Evolutionary conservation across 2,797 vertebrate genomes (phyloP).

Genomic region (Philypnodon macrostomus): DNA sequence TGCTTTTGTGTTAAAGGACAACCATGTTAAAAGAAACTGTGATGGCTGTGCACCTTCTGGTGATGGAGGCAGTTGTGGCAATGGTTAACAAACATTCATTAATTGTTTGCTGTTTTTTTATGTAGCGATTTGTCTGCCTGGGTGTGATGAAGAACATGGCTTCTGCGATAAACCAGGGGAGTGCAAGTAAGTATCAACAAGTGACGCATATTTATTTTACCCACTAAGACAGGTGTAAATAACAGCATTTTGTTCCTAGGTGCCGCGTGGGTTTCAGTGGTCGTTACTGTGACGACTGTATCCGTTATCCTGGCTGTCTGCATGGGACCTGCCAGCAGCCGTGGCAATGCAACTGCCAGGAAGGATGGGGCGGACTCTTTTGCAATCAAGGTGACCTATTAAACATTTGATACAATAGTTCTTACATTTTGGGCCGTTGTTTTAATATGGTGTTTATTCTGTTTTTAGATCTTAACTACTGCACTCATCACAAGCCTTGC

Average conservation of each 20-base stretch:
- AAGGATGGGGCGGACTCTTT: conserved; percentile 98
- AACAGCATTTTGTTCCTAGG: conserved; percentile 70
- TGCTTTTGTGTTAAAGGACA: conserved; percentile 88
- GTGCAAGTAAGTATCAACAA: conserved; percentile 87
- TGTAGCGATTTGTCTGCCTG: conserved; percentile 92
- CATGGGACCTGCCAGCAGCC: conserved; percentile 97
- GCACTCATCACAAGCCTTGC: conserved; percentile 96
- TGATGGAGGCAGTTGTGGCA: conserved; percentile 53
- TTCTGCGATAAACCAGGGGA: conserved; percentile 94
- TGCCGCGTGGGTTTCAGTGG: conserved; percentile 97
- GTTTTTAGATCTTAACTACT: conserved; percentile 93
- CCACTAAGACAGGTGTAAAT: conserved; percentile 32
- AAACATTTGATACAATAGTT: neutral
- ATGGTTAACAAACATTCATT: neutral
- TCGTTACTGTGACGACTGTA: conserved; percentile 95
- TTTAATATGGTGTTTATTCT: conserved; percentile 67
- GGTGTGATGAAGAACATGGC: conserved; percentile 93
- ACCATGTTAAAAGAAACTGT: conserved; percentile 88
- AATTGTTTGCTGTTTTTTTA: conserved; percentile 1
- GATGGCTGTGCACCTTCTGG: conserved; percentile 64
- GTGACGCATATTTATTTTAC: conserved; percentile 3
- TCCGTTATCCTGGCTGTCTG: conserved; percentile 95
- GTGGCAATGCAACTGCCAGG: conserved; percentile 98
- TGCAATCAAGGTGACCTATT: conserved; percentile 92
- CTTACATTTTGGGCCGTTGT: conserved; percentile 2